These are phyloP conservation scores for Tetrao urogallus DNA, from an alignment of 2,113 vertebrate species.

Conservation along the genomic window DNA sequence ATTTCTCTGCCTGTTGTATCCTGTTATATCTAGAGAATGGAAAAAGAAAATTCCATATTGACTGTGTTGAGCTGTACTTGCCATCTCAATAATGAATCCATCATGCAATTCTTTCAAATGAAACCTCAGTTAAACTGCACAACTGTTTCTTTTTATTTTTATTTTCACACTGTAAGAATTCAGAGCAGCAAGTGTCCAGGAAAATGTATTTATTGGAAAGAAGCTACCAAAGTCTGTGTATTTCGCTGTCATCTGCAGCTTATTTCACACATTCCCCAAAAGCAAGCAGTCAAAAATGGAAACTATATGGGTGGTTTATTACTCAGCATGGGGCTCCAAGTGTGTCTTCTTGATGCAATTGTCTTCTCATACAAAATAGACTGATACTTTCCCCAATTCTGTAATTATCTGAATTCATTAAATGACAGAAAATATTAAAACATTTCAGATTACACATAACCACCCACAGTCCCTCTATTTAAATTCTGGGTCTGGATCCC, in stretches of 20 bases:
- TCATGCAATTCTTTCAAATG: constrained; percentile 57
- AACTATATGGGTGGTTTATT: constrained; percentile 63
- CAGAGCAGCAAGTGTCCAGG: constrained; percentile 50
- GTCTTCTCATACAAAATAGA: constrained; percentile 44
- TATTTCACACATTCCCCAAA: constrained; percentile 43
- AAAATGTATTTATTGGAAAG: constrained; percentile 61
- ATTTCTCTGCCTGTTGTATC: constrained; percentile 67
- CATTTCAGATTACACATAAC: neutral
- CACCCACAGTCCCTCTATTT: neutral
- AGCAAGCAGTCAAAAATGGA: constrained; percentile 59
- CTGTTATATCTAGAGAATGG: constrained; percentile 66
- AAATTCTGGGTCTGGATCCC: neutral
- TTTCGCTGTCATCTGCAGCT: constrained; percentile 55
- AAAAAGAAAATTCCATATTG: constrained; percentile 73
- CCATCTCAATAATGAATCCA: constrained; percentile 68
- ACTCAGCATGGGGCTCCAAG: constrained; percentile 38
- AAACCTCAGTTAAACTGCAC: constrained; percentile 58
- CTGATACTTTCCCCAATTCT: neutral
- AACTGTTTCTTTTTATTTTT: constrained; percentile 62
- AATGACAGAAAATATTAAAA: neutral
- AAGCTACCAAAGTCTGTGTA: constrained; percentile 34
- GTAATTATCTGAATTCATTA: constrained; percentile 13
- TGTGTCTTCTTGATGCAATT: neutral
- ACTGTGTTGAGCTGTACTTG: constrained; percentile 62
- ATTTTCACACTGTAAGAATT: constrained; percentile 56